Percentiles rank a stretch among this genome's conserved stretches.
phyloP scores from a whole-genome alignment of 2,797 vertebrate genomes.

The Microctenopoma steveboyesi region DNA sequence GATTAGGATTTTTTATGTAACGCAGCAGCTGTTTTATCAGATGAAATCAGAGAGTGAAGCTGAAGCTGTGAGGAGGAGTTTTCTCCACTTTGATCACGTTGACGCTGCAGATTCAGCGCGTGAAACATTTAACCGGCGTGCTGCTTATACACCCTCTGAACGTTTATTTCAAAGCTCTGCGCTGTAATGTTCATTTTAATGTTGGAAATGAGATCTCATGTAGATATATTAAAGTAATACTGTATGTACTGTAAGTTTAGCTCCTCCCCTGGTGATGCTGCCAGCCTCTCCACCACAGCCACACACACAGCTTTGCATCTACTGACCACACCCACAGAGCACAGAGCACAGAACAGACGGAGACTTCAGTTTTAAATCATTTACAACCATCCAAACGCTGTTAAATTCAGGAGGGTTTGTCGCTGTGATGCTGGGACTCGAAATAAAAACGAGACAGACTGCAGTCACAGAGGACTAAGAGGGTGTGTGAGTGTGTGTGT shows the following conservation, averaged over 20 bases:
- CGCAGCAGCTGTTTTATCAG: slow-evolving; percentile 34
- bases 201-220: too few relatives aligned
- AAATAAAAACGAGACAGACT: slow-evolving; percentile 13
- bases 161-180: too few relatives aligned
- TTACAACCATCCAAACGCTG: slow-evolving; percentile 9
- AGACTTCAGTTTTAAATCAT: slow-evolving; percentile 9
- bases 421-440: not conserved
- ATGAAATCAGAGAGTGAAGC: not conserved
- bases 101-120: not conserved
- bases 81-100: not conserved
- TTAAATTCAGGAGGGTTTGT: not conserved
- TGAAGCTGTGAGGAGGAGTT: not conserved
- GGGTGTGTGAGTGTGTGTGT: slow-evolving; percentile 21
- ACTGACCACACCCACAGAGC: slow-evolving; percentile 33
- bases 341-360: not conserved
- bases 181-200: too few relatives aligned
- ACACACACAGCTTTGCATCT: not conserved
- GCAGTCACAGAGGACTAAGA: slow-evolving; percentile 13
- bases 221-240: too few relatives aligned
- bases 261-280: not conserved
- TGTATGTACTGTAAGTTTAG: too few relatives aligned
- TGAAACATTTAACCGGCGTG: too few relatives aligned
- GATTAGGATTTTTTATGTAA: slow-evolving; percentile 30
- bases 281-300: slow-evolving; percentile 1
- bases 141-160: too few relatives aligned